Percentiles rank a stretch among this genome's conserved stretches.
phyloP scores from a whole-genome alignment of 2,797 vertebrate species.

The Nasua narica region DNA sequence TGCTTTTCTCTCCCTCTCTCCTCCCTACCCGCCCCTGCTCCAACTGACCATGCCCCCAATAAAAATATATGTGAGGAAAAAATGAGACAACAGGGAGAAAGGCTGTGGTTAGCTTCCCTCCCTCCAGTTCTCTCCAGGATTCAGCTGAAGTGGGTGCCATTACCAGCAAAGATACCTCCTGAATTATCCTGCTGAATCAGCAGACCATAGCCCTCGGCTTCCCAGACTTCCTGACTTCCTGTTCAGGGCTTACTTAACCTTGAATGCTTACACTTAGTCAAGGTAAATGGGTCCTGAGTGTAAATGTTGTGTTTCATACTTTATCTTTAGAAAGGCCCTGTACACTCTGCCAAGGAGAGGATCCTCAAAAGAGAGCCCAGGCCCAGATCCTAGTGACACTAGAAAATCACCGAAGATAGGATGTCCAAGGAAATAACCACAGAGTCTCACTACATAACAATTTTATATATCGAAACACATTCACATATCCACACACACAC shows the following conservation, averaged over 20 bases:
- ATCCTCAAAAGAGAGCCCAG: neutral
- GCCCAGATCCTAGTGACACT: neutral
- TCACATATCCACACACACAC: rapidly evolving
- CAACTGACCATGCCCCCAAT: neutral
- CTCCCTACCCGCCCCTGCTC: too few species aligned
- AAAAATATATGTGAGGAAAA: neutral
- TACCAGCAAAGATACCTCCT: neutral
- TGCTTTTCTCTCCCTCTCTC: neutral
- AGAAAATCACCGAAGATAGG: neutral
- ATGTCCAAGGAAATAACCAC: neutral
- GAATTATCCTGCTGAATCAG: neutral
- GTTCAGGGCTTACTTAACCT: neutral
- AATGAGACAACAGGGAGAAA: neutral
- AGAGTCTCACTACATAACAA: neutral
- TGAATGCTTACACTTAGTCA: neutral
- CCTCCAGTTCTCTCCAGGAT: neutral
- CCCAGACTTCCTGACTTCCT: neutral
- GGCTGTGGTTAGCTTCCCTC: neutral
- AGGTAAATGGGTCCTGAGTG: neutral
- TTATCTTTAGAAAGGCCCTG: neutral
- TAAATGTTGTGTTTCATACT: neutral
- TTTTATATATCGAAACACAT: neutral
- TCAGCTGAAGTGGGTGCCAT: neutral
- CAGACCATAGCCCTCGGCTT: neutral
- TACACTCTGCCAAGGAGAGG: neutral